phyloP scores from a whole-genome alignment of 2,888 invertebrate species.

The Parnassius mnemosyne region DNA sequence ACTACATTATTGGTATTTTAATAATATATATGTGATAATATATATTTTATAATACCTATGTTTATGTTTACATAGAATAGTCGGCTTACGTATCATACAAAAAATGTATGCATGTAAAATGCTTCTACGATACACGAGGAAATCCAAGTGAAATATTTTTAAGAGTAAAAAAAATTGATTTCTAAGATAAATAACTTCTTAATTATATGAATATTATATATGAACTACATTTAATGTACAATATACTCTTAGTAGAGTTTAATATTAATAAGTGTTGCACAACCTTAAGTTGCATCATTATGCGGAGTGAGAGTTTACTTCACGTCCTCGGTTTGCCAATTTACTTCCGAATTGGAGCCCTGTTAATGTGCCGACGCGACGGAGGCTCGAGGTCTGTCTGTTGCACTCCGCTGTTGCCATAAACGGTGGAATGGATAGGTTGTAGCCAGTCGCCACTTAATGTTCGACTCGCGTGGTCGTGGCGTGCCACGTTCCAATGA shows the following conservation, averaged over 20 bases:
- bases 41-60: no score
- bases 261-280: slow-evolving; percentile 38
- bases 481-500: slow-evolving; percentile 35
- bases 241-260: slow-evolving; percentile 3
- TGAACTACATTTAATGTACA: background rate
- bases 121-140: no score
- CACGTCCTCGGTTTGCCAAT: slow-evolving; percentile 43
- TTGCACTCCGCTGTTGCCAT: slow-evolving; percentile 39
- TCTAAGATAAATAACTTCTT: background rate
- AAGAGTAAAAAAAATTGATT: no score
- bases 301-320: slow-evolving; percentile 55
- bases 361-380: slow-evolving; percentile 27
- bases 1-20: no score
- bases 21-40: no score
- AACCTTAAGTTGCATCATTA: slow-evolving; percentile 61
- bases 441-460: slow-evolving; percentile 61
- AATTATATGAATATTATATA: no score
- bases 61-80: no score
- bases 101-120: no score
- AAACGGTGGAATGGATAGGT: slow-evolving; percentile 33
- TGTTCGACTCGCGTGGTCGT: slow-evolving; percentile 68
- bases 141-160: no score
- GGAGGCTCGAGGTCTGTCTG: slow-evolving; percentile 21
- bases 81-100: no score
- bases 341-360: slow-evolving; percentile 65